A percentile compares a stretch with the other conserved stretches of the same genome.
phyloP scores from a whole-genome alignment of 2,888 invertebrate genomes.

The Andrena hattorfiana region DNA sequence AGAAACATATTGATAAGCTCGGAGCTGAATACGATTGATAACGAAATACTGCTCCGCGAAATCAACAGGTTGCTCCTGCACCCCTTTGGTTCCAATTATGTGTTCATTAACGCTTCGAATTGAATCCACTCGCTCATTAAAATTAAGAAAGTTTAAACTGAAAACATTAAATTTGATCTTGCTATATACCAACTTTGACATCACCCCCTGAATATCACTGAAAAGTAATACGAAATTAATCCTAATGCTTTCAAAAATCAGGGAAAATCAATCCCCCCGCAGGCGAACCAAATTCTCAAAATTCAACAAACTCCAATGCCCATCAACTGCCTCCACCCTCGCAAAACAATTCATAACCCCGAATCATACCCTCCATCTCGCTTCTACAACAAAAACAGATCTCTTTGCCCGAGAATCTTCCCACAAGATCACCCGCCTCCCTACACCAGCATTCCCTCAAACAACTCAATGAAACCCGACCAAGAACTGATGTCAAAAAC shows the following conservation, averaged over 20 bases:
- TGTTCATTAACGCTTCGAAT: too few species aligned
- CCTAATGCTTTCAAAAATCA: not conserved
- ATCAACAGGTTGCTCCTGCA: slow-evolving; percentile 64
- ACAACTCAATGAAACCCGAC: not conserved
- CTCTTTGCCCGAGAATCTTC: not conserved
- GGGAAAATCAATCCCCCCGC: not conserved
- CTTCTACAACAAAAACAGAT: not conserved
- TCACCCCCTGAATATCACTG: too few species aligned
- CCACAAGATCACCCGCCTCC: not conserved
- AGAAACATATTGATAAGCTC: not conserved
- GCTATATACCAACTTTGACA: too few species aligned
- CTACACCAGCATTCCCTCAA: not conserved
- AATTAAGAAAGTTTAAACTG: too few species aligned
- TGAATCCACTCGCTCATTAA: too few species aligned
- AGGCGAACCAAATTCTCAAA: not conserved
- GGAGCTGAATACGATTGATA: not conserved
- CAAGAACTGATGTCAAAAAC: not conserved
- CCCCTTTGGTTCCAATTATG: too few species aligned
- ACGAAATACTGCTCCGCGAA: not conserved
- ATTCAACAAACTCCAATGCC: not conserved
- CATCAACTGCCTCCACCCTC: not conserved
- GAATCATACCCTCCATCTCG: not conserved
- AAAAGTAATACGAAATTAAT: not conserved
- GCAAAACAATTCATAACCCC: not conserved
- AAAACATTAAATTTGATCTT: too few species aligned